phyloP scores from a whole-genome alignment of 2,888 invertebrate species.

The Eilema sororculum region DNA sequence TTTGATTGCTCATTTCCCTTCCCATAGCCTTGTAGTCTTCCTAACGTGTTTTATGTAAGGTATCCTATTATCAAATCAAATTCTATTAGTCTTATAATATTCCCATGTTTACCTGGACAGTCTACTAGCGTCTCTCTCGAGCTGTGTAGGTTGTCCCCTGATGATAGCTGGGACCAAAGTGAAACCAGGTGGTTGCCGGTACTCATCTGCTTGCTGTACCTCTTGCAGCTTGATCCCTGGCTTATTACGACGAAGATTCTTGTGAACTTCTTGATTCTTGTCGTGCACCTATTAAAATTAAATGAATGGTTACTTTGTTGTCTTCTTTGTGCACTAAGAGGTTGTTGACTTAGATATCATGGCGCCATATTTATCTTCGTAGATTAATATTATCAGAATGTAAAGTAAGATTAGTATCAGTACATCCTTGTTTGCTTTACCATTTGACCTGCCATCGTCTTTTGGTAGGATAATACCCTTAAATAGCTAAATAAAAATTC shows the following conservation, averaged over 20 bases:
- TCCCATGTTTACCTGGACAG: slow-evolving; percentile 73
- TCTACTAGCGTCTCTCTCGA: slow-evolving; percentile 76
- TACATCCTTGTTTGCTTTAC: not conserved
- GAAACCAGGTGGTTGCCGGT: slow-evolving; percentile 88
- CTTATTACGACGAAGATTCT: slow-evolving; percentile 89
- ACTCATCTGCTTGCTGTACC: slow-evolving; percentile 86
- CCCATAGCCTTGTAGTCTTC: not conserved
- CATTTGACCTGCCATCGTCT: not conserved
- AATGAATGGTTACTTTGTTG: too few relatives aligned
- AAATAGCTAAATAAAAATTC: not conserved
- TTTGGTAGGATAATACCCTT: not conserved
- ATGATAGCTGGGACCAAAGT: slow-evolving; percentile 86
- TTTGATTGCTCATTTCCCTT: not conserved
- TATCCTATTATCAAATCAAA: not conserved
- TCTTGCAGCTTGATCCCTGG: slow-evolving; percentile 86
- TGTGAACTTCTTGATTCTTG: slow-evolving; percentile 89
- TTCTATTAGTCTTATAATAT: not conserved
- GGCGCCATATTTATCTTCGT: too few relatives aligned
- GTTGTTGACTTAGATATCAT: not conserved
- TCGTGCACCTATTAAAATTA: slow-evolving; percentile 85
- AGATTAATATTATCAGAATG: not conserved
- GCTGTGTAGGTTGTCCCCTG: slow-evolving; percentile 73
- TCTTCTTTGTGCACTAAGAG: not conserved
- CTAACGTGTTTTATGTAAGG: not conserved
- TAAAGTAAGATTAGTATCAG: not conserved